These are phyloP conservation scores for Capreolus pygargus DNA, from an alignment of 2,113 vertebrate species.

Conservation along the genomic window DNA sequence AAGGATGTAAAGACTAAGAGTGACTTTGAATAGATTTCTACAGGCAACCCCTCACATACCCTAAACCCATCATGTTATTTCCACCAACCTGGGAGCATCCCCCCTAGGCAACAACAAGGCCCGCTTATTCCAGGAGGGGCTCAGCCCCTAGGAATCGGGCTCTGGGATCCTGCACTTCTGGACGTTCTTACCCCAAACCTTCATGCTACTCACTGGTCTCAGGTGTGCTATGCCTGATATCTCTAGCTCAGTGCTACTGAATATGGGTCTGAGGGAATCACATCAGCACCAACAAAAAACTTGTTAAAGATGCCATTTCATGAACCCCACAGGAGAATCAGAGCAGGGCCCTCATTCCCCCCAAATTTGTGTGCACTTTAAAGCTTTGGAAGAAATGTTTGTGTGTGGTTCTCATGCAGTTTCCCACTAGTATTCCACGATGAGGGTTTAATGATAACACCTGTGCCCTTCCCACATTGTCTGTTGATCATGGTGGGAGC, in stretches of 20 bases:
- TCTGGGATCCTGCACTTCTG: background rate
- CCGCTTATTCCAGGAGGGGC: background rate
- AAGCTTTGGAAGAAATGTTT: background rate
- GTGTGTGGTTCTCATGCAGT: background rate
- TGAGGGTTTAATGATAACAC: background rate
- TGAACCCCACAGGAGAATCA: background rate
- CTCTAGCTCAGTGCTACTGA: background rate
- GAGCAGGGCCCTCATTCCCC: too few relatives aligned
- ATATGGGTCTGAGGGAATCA: fast-evolving
- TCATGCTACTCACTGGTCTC: background rate
- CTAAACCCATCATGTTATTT: background rate
- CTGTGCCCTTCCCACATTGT: background rate
- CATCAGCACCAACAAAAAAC: background rate
- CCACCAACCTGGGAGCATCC: background rate
- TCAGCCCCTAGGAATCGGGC: background rate
- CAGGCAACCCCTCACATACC: background rate
- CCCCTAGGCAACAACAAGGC: background rate
- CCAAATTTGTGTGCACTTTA: background rate
- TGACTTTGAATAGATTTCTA: background rate
- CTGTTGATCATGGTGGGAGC: background rate
- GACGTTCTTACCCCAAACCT: background rate
- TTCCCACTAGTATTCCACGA: background rate
- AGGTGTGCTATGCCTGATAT: background rate
- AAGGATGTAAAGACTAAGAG: background rate
- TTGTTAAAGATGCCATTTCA: background rate